Evolutionary conservation across 1,140 invertebrate genomes (phyloP), one percentile per base, ranked within the genome.

Genomic region (Pachyrhynchus sulphureomaculatus): DNA sequence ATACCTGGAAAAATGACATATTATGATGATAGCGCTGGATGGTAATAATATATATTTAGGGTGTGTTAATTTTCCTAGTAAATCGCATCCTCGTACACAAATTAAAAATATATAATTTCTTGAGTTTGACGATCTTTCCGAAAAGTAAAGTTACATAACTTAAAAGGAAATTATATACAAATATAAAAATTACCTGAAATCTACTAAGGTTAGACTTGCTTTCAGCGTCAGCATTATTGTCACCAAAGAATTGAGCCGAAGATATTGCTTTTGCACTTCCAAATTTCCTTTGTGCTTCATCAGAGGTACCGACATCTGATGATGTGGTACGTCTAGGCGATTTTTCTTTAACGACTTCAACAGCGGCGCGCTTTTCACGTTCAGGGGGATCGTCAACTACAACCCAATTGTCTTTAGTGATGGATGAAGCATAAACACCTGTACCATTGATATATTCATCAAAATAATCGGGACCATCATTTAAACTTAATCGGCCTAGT

Each of bases 201-300:
- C 76, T 67, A 41, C 78, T 80, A 64, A 82, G 72, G 70, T 77
- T 79, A 24, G 75, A 75, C 67, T 78, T 77, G 64, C 79, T 78
- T 68, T 91, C 89, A 66, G 80, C 80, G 72, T 86, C 86, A 26
- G 76, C 77, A 15, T 80, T 76, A 65, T 83, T 83, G 63, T 91
- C 89, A 2, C 87, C 88, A 76, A 97, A 97, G 79, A 88, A 98
- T 80, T 98, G 95, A 74, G 96, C 93, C 0, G 96, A 99, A 56
- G 95, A 98, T 68, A 99, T 99, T 2, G 94, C 89, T 80, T 99
- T 99, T 4, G 96, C 95, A 71, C 89, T 88, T 18, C 92, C 95
- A 77, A 98, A 98, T 80, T 98, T 98, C 74, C 93, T 92, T 72
- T 94, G 92, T 9, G 93, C 94, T 60, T 88, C 86, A 61, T 86